A percentile compares a stretch with the other conserved stretches of the same genome.
Evolutionary conservation across 2,888 invertebrate genomes (phyloP).

Genomic region (Aphrophora alni): DNA sequence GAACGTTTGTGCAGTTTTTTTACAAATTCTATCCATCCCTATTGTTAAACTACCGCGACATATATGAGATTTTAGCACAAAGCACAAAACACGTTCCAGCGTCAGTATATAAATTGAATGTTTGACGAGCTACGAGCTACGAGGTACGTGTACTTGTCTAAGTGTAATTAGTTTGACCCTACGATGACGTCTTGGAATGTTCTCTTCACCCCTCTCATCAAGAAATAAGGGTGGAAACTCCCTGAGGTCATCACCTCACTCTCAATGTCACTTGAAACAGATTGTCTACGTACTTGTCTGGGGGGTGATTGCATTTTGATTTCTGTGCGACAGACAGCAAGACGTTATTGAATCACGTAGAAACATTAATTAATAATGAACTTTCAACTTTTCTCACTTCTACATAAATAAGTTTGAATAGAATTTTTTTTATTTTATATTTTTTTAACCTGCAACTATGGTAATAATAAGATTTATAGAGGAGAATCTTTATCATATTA

Average conservation of each 20-base stretch:
- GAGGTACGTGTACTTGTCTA: not conserved
- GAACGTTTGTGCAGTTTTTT: too few species aligned
- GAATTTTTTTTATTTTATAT: too few species aligned
- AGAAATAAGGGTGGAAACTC: not conserved
- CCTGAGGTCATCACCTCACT: not conserved
- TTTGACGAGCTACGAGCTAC: not conserved
- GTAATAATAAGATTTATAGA: too few species aligned
- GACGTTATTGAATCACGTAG: not conserved
- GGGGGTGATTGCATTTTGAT: not conserved
- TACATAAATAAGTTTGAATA: too few species aligned
- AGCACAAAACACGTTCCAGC: not conserved
- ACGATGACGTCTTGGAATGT: not conserved
- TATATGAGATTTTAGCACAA: not conserved
- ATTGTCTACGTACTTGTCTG: not conserved
- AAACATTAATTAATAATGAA: too few species aligned
- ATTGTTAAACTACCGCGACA: not conserved
- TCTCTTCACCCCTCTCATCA: not conserved
- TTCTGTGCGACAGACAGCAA: not conserved
- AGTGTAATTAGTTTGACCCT: not conserved
- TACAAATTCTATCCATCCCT: too few species aligned
- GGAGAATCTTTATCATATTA: too few species aligned
- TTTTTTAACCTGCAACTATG: too few species aligned
- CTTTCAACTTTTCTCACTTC: too few species aligned
- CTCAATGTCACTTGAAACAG: constrained; percentile 4
- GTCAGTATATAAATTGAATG: not conserved